A percentile compares a stretch with the other conserved stretches of the same genome.
Evolutionary conservation across 2,113 vertebrate species (phyloP).

Genomic region (Phrynosoma platyrhinos): DNA sequence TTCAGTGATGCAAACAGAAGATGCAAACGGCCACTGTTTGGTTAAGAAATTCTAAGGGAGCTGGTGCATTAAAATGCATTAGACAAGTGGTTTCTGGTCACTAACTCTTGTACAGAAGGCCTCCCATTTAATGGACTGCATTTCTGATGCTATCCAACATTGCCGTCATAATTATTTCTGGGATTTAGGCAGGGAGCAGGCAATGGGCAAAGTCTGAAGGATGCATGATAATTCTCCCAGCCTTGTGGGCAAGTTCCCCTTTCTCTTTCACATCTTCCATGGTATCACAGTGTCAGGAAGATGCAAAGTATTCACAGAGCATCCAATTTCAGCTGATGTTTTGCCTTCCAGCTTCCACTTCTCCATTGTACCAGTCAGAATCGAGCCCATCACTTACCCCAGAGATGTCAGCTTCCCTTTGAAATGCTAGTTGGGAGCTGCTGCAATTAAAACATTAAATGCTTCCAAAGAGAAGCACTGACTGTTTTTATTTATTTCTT

Average conservation of each 20-base stretch:
- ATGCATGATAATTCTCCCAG: slow-evolving; percentile 17
- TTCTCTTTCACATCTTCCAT: background rate
- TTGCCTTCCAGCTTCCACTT: background rate
- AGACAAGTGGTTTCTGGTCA: slow-evolving; percentile 27
- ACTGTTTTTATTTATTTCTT: background rate
- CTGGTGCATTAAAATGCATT: slow-evolving; percentile 20
- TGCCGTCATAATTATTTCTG: slow-evolving; percentile 9
- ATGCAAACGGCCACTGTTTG: background rate
- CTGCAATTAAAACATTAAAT: slow-evolving; percentile 29
- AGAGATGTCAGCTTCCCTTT: background rate
- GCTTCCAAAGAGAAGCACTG: background rate
- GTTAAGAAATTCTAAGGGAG: slow-evolving; percentile 2
- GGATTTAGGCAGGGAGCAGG: slow-evolving; percentile 11
- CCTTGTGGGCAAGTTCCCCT: slow-evolving; percentile 21
- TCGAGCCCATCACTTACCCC: slow-evolving; percentile 11
- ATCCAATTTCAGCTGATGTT: slow-evolving; percentile 22
- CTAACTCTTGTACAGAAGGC: slow-evolving; percentile 7
- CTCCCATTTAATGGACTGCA: background rate
- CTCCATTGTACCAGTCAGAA: background rate
- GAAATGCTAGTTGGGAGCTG: background rate
- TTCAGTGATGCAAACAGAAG: background rate
- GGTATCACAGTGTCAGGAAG: slow-evolving; percentile 25
- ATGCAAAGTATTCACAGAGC: slow-evolving; percentile 8
- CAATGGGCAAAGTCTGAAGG: slow-evolving; percentile 15
- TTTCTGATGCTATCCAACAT: slow-evolving; percentile 23